Percentiles rank a stretch among this genome's conserved stretches.
Evolutionary conservation across 1,140 invertebrate genomes (phyloP).

Genomic region (Caenorhabditis inopinata): DNA sequence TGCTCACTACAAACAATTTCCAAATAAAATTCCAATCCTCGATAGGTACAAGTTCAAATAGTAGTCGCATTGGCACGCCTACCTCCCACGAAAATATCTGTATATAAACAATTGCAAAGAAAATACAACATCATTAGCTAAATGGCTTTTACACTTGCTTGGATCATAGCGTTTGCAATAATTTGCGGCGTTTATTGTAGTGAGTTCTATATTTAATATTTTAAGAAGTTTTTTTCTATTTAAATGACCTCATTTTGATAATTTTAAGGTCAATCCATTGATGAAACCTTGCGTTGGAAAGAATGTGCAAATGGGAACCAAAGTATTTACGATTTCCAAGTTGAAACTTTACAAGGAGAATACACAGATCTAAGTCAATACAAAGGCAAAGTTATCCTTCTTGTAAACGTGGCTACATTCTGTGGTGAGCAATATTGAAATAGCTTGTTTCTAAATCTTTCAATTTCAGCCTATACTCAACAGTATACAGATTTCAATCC

Average conservation of each 20-base stretch:
- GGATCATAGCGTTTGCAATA: neutral
- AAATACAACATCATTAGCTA: neutral
- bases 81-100: neutral
- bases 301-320: constrained; percentile 55
- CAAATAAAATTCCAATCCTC: constrained; percentile 7
- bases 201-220: neutral
- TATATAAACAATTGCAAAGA: constrained; percentile 20
- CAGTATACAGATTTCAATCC: constrained; percentile 65
- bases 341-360: constrained; percentile 54
- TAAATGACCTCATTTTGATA: too few relatives aligned
- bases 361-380: constrained; percentile 65
- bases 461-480: constrained; percentile 61
- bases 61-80: constrained; percentile 22
- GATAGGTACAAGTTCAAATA: constrained; percentile 17
- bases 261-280: constrained; percentile 63
- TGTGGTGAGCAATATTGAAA: constrained; percentile 57
- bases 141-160: neutral
- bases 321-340: constrained; percentile 61
- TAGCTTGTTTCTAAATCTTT: too few relatives aligned
- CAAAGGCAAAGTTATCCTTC: constrained; percentile 66
- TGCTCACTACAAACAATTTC: constrained; percentile 16
- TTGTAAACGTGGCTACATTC: constrained; percentile 69
- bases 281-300: constrained; percentile 62
- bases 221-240: constrained; percentile 23
- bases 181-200: neutral